phyloP scores from a whole-genome alignment of 2,888 invertebrate genomes.

The Drosophila rellima region DNA sequence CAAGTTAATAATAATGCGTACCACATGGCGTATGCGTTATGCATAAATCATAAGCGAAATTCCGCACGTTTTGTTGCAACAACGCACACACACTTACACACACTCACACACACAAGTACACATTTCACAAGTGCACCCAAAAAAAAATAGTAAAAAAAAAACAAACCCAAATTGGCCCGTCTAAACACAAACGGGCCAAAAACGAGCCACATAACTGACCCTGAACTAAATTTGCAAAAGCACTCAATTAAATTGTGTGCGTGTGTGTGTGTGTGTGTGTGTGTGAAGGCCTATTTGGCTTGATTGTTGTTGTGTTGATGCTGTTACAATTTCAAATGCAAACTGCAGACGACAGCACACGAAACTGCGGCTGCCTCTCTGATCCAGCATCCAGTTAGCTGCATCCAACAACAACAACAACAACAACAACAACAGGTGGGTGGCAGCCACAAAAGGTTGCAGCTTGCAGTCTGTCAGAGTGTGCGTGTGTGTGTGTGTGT shows the following conservation, averaged over 20 bases:
- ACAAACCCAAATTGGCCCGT: constrained; percentile 54
- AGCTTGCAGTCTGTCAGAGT: constrained; percentile 24
- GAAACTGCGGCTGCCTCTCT: constrained; percentile 54
- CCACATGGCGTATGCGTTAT: constrained; percentile 70
- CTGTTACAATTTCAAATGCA: constrained; percentile 61
- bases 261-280: constrained; percentile 27
- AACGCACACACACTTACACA: constrained; percentile 1
- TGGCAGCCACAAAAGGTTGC: constrained; percentile 48
- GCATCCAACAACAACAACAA: constrained; percentile 68
- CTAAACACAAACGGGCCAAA: constrained; percentile 63
- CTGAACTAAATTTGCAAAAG: constrained; percentile 74
- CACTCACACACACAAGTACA: constrained; percentile 8
- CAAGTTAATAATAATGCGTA: constrained; percentile 24
- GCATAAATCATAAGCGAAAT: constrained; percentile 68
- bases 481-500: constrained; percentile 23
- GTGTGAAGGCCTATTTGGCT: constrained; percentile 51
- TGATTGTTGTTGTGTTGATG: constrained; percentile 43
- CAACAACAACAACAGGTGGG: constrained; percentile 78
- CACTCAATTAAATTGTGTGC: constrained; percentile 21
- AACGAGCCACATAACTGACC: constrained; percentile 68
- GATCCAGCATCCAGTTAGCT: constrained; percentile 74
- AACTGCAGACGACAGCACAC: constrained; percentile 51
- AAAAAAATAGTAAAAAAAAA: constrained; percentile 31
- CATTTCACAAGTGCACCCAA: constrained; percentile 28
- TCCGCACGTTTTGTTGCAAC: constrained; percentile 16